Base-by-base conservation (phyloP, 1,140 invertebrate species). In the Penaeus chinensis region DNA sequence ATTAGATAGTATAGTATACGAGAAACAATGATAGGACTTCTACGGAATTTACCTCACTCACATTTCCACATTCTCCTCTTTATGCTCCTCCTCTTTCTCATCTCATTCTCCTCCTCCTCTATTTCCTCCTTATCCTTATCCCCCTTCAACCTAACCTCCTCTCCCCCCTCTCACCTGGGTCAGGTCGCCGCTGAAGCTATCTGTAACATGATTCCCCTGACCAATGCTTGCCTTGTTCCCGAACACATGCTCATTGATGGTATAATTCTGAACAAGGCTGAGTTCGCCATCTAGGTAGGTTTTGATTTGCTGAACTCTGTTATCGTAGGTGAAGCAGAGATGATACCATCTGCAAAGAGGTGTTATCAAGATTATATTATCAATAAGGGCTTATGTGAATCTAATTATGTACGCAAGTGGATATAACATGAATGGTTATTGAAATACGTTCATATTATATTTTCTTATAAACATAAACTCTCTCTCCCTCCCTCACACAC, bases 311-410 rank as follows among this genome's bases (percentile, higher is more conserved):
- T 27, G 62, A 27, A 5, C 77, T 54, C 16, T 60, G 81, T 77
- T 80, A 74, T 87, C 66, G 74, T 87, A 42, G 61, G 86, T 87
- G 80, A 87, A 87, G 60, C 86, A 87, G 22, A 87, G 69, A n/a
- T 87, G 86, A 24, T 87, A 87, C 79, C 79, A 87, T 54, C 85
- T 87, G 79, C 19, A 82, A 74, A 37, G 4, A 16, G 18, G 19
- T 37, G 37, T 42, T 42, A 42, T 42, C n/a, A 5, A 27, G 2
- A 2, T 22, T 3, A 71, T 74, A 20, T 27, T 27, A 37, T 19
- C 11, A 32, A 37, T 10, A 74, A 74, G 18, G 16, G n/a, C 42
- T 32, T 32, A 32, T 19, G 18, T 7, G 37, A 42, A 42, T 4
- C 37, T 42, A 42, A 3, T 42, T 42, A 42, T 7, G 37, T 8